These are phyloP conservation scores for Esox masquinongy DNA, from an alignment of 2,797 vertebrate genomes.

Conservation along the genomic window DNA sequence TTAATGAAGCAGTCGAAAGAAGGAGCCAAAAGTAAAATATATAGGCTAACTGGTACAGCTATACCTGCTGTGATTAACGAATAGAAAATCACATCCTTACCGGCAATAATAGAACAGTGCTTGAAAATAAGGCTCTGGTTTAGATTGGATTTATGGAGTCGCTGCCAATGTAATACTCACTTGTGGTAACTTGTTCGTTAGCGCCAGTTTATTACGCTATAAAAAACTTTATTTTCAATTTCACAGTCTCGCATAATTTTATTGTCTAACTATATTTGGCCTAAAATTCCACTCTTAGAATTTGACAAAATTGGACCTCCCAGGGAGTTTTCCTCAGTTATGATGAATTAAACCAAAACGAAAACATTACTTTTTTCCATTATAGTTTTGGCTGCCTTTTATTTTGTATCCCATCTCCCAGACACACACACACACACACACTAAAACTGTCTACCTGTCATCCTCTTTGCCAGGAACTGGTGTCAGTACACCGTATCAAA, in stretches of 20 bases:
- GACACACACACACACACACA: not conserved
- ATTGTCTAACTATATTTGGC: not conserved
- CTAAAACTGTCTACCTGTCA: not conserved
- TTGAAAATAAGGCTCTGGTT: not conserved
- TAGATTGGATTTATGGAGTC: not conserved
- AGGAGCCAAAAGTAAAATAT: not conserved
- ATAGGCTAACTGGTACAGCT: not conserved
- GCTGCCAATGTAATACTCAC: not conserved
- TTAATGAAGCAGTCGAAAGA: not conserved
- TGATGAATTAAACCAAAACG: not conserved
- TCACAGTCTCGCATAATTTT: not conserved
- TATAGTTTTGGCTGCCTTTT: not conserved
- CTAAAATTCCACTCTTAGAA: not conserved
- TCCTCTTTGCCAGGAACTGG: slow-evolving; percentile 82
- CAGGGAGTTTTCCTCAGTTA: not conserved
- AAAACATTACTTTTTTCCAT: not conserved
- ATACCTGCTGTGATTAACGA: not conserved
- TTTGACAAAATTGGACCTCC: not conserved
- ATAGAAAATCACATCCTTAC: not conserved
- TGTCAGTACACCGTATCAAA: slow-evolving; percentile 90
- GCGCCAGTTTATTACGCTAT: not conserved
- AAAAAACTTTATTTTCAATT: not conserved
- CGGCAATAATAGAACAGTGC: not conserved
- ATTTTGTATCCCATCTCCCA: not conserved
- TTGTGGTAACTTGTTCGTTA: not conserved